Base-by-base conservation (phyloP, 1,140 invertebrate genomes). In the Andricus grossulariae region DNA sequence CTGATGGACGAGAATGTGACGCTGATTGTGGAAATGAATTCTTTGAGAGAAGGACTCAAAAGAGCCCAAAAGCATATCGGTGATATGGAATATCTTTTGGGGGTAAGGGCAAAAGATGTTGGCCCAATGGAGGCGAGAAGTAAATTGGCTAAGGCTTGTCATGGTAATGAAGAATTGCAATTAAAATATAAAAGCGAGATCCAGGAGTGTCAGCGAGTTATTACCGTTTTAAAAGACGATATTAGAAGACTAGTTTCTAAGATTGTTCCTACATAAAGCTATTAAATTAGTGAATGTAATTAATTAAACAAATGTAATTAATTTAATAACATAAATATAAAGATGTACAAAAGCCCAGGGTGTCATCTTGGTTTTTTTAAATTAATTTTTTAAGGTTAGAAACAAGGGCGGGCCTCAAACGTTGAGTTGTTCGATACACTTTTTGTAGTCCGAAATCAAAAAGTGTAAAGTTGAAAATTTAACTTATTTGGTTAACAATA, bases 11-110 rank as follows among this genome's bases (percentile, higher is more conserved):
- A 97, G 84, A 97, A 97, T 88, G 93, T 95, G 19, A 90, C 92
- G 3, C 91, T 97, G 12, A 91, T 97, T 11, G 90, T 93, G 5
- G 96, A 97, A 88, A 94, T 96, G 25, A 96, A 96, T 86, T 93
- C 93, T 75, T 84, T 96, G 25, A 92, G 95, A 49, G 92, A 92
- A 19, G 94, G 96, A 84, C 85, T 96, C 70, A 95, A 95, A 85
- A 88, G 92, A 1, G 92, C 94, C 21, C 92, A 93, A 7, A 93
- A 92, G 25, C 90, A 93, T 25, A 94, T 94, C 81, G 91, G 92
- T 72, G 94, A 96, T 86, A 93, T 97, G 91, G 95, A 96, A 85
- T 93, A 93, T 6, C 91, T 96, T 3, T 87, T 97, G 15, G 95
- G 95, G 4, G 85, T 94, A 3, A 92, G 91, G 15, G 88, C 88